Evolutionary conservation across 2,113 vertebrate species (phyloP).

Genomic region (Archilochus colubris): DNA sequence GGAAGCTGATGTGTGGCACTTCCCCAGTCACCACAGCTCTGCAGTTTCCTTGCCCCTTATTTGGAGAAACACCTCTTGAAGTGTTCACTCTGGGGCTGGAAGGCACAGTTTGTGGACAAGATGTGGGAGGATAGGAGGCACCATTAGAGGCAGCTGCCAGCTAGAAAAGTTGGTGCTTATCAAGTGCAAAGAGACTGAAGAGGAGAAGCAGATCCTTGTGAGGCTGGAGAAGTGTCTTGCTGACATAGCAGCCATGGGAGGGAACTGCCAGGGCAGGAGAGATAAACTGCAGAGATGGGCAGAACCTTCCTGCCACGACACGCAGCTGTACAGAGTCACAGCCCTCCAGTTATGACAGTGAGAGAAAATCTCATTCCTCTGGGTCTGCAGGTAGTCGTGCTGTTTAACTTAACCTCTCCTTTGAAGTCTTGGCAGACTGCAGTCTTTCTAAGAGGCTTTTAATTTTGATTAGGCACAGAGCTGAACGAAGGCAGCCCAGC

Average conservation of each 20-base stretch:
- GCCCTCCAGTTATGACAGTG: neutral
- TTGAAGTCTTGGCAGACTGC: constrained; percentile 24
- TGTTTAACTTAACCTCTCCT: constrained; percentile 29
- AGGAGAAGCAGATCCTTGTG: neutral
- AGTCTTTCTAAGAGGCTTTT: constrained; percentile 17
- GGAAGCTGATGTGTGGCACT: neutral
- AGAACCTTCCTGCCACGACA: neutral
- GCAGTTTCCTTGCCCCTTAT: neutral
- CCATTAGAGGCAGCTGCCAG: neutral
- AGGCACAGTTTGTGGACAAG: neutral
- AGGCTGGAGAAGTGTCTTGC: neutral
- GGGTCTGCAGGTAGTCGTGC: neutral
- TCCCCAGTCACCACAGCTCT: neutral
- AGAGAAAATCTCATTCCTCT: neutral
- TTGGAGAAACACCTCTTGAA: neutral
- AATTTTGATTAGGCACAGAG: constrained; percentile 16
- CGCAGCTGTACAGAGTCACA: fast-evolving
- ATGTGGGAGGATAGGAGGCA: neutral
- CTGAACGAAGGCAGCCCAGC: neutral
- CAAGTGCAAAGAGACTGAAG: neutral
- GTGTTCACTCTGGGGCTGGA: neutral
- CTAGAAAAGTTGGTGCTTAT: neutral
- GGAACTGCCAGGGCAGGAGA: neutral
- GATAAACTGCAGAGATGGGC: neutral
- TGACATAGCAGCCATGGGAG: neutral